Evolutionary conservation across 2,888 invertebrate species (phyloP).

Genomic region (Ophioninae sp.): DNA sequence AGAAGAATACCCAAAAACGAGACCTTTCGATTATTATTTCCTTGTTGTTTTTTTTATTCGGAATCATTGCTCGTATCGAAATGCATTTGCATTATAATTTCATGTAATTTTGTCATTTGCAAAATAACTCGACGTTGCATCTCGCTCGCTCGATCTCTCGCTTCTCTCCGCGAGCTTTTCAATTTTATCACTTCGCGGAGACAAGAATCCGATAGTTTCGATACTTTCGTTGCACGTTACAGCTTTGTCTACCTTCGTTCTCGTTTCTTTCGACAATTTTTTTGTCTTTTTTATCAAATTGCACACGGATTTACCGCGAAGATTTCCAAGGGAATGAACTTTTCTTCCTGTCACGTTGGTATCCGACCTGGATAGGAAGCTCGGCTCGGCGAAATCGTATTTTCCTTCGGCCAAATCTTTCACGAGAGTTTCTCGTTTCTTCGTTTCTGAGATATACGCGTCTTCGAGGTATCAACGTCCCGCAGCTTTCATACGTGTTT

Average conservation of each 20-base stretch:
- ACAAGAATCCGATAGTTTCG: background rate
- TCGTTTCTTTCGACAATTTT: background rate
- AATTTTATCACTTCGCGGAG: background rate
- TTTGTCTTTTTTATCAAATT: background rate
- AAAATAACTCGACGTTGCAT: no score
- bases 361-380: background rate
- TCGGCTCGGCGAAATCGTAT: conserved; percentile 35
- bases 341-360: background rate
- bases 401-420: conserved; percentile 29
- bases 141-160: no score
- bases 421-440: conserved; percentile 22
- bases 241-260: background rate
- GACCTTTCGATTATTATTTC: background rate
- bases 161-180: no score
- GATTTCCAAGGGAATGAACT: background rate
- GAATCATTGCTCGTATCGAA: background rate
- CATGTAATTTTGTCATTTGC: no score
- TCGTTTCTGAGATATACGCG: conserved; percentile 12
- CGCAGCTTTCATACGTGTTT: background rate
- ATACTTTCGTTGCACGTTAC: background rate
- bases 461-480: conserved; percentile 43
- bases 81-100: background rate
- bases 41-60: background rate
- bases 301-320: background rate
- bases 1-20: conserved; percentile 8